Percentiles rank a stretch among this genome's conserved stretches.
These are phyloP conservation scores for Colinus virginianus DNA, from an alignment of 2,113 vertebrate genomes.

Conservation along the genomic window DNA sequence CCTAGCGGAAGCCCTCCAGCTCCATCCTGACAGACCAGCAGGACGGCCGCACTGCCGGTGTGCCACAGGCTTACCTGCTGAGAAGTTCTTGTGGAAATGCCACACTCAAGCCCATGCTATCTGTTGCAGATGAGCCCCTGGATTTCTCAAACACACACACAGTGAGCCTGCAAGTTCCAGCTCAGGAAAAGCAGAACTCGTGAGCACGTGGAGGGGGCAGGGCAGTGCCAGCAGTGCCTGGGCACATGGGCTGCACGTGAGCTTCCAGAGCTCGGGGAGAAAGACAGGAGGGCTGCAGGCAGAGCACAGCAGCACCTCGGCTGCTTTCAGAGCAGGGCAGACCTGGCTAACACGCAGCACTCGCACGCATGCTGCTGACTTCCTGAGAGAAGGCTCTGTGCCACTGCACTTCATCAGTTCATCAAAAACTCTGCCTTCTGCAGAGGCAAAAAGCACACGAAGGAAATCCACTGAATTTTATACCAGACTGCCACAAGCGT, in stretches of 20 bases:
- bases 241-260: background rate
- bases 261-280: background rate
- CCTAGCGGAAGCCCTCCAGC: constrained; percentile 12
- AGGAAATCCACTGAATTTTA: background rate
- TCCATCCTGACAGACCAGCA: background rate
- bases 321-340: background rate
- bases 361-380: background rate
- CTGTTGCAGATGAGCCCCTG: background rate
- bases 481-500: background rate
- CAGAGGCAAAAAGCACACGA: background rate
- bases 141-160: background rate
- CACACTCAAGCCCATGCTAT: background rate
- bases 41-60: background rate
- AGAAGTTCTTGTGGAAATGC: background rate
- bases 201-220: background rate
- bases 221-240: constrained; percentile 6
- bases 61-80: background rate
- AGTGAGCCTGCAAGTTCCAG: background rate
- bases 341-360: background rate
- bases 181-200: background rate
- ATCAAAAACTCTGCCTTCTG: background rate
- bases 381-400: background rate
- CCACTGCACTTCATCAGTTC: background rate
- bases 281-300: background rate
- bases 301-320: accelerated